Conservation (phyloP, 2,797 vertebrate genomes). For the Acanthiza pusilla region DNA sequence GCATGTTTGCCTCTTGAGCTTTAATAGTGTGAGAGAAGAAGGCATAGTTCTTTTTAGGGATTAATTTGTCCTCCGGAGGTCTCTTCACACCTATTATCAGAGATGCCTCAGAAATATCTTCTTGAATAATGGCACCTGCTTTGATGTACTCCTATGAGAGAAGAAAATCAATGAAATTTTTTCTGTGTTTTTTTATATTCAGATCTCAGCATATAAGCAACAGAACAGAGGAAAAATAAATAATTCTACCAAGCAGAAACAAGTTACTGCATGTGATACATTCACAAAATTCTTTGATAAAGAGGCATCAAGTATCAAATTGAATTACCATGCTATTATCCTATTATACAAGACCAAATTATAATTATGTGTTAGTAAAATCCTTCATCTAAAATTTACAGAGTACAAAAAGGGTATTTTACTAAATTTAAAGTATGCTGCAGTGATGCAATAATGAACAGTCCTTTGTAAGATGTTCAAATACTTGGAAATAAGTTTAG, state of each 20-base stretch:
- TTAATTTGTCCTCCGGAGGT: constrained; percentile 87
- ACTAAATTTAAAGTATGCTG: neutral
- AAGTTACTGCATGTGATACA: neutral
- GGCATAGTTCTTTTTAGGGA: constrained; percentile 91
- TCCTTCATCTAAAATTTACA: neutral
- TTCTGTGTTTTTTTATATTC: neutral
- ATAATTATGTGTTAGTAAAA: neutral
- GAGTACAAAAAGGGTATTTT: neutral
- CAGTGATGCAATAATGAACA: neutral
- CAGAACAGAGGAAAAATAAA: neutral
- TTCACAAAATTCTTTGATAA: neutral
- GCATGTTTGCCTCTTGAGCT: constrained; percentile 96
- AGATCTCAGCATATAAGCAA: neutral
- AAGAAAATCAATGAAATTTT: neutral
- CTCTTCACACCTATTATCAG: constrained; percentile 94
- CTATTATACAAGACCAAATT: neutral
- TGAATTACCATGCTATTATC: neutral
- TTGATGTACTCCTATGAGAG: constrained; percentile 84
- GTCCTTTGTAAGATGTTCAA: neutral
- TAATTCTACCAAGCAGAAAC: neutral
- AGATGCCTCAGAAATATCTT: constrained; percentile 92
- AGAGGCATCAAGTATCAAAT: neutral
- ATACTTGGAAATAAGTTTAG: neutral
- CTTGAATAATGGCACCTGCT: constrained; percentile 89
- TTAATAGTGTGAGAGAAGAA: constrained; percentile 99